Conservation (phyloP, 2,113 vertebrate species). For the Ageneiosus marmoratus region DNA sequence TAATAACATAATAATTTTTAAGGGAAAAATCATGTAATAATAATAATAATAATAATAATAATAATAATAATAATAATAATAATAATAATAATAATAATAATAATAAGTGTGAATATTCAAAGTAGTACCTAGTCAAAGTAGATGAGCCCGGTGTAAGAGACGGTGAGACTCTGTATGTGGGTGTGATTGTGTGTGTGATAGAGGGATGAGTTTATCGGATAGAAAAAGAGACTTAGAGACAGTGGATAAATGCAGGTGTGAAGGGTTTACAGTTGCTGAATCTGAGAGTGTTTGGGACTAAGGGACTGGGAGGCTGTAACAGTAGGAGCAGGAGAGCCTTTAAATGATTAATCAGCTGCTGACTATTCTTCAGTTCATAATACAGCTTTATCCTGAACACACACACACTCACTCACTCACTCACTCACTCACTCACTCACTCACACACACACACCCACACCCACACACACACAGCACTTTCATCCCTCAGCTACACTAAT, state of each 20-base stretch:
- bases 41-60: too few species aligned
- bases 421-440: neutral
- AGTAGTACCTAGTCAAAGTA: too few species aligned
- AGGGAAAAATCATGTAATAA: too few species aligned
- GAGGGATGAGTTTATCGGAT: neutral
- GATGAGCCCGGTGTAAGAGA: too few species aligned
- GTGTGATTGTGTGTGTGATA: slow-evolving; percentile 2
- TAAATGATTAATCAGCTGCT: slow-evolving; percentile 80
- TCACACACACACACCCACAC: neutral
- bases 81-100: too few species aligned
- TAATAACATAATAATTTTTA: too few species aligned
- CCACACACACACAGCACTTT: neutral
- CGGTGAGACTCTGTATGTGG: neutral
- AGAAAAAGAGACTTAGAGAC: neutral
- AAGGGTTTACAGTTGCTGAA: neutral
- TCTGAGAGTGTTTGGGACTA: slow-evolving; percentile 31
- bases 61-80: too few species aligned
- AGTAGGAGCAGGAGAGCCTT: slow-evolving; percentile 72
- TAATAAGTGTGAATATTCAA: too few species aligned
- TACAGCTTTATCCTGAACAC: slow-evolving; percentile 36
- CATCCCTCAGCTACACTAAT: neutral
- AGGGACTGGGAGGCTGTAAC: slow-evolving; percentile 44
- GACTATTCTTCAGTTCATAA: slow-evolving; percentile 56
- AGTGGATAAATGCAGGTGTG: neutral
- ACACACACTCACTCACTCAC: neutral